These are phyloP conservation scores for Gallirallus australis DNA, from an alignment of 2,797 vertebrate genomes.

Conservation along the genomic window DNA sequence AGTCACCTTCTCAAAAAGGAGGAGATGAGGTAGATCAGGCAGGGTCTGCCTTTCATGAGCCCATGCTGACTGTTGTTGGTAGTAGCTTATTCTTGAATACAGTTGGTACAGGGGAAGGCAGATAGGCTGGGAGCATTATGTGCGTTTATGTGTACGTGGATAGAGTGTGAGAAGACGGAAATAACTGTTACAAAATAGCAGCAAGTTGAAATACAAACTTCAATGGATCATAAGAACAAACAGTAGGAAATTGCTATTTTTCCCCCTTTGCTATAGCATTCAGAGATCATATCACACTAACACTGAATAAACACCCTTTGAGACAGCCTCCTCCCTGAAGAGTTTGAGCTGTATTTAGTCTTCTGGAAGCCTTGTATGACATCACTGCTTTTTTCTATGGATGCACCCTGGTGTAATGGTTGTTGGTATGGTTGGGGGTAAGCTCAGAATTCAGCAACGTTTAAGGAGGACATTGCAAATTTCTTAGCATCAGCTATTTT, in stretches of 20 bases:
- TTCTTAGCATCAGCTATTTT: not conserved
- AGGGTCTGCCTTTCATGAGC: no score
- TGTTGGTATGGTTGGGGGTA: not conserved
- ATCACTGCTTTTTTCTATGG: not conserved
- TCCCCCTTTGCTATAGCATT: not conserved
- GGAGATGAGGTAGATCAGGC: no score
- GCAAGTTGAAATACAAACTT: not conserved
- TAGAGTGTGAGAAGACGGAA: not conserved
- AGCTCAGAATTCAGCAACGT: not conserved
- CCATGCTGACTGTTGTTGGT: no score
- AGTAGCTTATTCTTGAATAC: not conserved
- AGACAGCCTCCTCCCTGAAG: not conserved
- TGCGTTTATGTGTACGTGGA: not conserved
- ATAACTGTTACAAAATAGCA: not conserved
- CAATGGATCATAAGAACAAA: not conserved
- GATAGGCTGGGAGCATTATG: not conserved
- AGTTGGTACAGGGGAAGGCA: not conserved
- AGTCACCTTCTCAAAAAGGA: no score
- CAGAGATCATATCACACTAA: accelerated
- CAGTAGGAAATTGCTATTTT: not conserved
- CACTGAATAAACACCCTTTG: not conserved
- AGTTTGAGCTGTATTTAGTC: not conserved
- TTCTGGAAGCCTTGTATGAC: not conserved
- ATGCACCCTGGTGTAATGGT: no score
- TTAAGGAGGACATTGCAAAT: not conserved